Evolutionary conservation across 2,888 invertebrate species (phyloP).

Genomic region (Cotesia congregata): DNA sequence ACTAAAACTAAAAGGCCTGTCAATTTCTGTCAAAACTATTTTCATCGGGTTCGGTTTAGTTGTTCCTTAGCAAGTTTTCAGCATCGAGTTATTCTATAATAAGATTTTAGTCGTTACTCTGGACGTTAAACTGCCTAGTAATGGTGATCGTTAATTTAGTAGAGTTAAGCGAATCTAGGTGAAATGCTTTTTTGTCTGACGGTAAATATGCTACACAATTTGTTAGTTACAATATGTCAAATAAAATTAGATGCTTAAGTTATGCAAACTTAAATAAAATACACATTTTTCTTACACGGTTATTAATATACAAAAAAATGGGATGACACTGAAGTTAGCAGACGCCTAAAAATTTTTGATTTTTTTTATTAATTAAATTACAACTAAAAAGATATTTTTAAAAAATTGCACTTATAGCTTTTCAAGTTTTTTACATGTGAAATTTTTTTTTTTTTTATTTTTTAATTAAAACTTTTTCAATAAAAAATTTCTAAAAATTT

Average conservation of each 20-base stretch:
- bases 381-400: too few relatives aligned
- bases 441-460: too few relatives aligned
- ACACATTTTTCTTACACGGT: too few relatives aligned
- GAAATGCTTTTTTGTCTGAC: slow-evolving; percentile 7
- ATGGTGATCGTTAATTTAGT: slow-evolving; percentile 8
- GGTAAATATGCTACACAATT: neutral
- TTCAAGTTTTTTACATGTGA: too few relatives aligned
- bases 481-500: too few relatives aligned
- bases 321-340: too few relatives aligned
- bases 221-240: neutral
- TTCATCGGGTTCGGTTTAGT: slow-evolving; percentile 37
- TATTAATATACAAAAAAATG: too few relatives aligned
- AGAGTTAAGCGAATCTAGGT: slow-evolving; percentile 9
- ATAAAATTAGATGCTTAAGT: neutral
- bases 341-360: too few relatives aligned
- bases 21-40: slow-evolving; percentile 56
- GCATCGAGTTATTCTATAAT: neutral
- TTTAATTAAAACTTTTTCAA: too few relatives aligned
- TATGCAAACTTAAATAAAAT: neutral
- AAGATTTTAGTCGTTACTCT: neutral
- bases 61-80: slow-evolving; percentile 3
- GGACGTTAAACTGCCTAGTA: neutral
- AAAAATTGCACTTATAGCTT: too few relatives aligned
- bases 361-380: too few relatives aligned
- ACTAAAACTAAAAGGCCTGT: slow-evolving; percentile 58